Conservation (phyloP, 1,140 invertebrate genomes). For the Ylistrum balloti region DNA sequence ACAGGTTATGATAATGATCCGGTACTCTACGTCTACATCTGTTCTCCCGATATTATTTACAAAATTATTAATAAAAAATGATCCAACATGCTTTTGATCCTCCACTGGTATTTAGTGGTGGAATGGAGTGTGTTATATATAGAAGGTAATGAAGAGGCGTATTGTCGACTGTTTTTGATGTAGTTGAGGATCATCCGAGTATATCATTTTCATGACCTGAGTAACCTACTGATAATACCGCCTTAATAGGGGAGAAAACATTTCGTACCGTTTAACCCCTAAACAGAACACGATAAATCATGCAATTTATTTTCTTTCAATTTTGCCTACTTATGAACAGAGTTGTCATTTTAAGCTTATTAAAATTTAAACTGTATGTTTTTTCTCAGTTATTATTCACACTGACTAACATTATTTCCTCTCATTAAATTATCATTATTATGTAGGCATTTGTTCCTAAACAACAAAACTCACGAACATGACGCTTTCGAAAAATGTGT, state of each 20-base stretch:
- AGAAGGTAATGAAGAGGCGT: background rate
- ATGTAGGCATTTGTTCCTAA: background rate
- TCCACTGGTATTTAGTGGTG: background rate
- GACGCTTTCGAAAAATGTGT: background rate
- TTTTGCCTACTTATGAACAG: background rate
- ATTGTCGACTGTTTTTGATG: background rate
- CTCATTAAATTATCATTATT: background rate
- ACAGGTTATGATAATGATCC: background rate
- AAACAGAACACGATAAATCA: background rate
- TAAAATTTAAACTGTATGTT: background rate
- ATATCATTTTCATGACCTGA: background rate
- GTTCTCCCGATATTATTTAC: background rate
- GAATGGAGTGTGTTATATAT: background rate
- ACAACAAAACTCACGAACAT: background rate
- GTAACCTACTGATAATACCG: background rate
- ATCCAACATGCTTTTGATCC: background rate
- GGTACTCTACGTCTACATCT: background rate
- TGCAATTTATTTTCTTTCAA: constrained; percentile 29
- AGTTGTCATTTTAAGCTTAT: constrained; percentile 23
- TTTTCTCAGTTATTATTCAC: constrained; percentile 3
- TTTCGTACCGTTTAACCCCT: constrained; percentile 13
- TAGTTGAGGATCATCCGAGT: background rate
- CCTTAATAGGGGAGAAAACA: background rate
- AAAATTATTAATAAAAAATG: background rate
- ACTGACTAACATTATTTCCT: background rate